Evolutionary conservation across 2,113 vertebrate genomes (phyloP).

Genomic region (Brachypteracias leptosomus): DNA sequence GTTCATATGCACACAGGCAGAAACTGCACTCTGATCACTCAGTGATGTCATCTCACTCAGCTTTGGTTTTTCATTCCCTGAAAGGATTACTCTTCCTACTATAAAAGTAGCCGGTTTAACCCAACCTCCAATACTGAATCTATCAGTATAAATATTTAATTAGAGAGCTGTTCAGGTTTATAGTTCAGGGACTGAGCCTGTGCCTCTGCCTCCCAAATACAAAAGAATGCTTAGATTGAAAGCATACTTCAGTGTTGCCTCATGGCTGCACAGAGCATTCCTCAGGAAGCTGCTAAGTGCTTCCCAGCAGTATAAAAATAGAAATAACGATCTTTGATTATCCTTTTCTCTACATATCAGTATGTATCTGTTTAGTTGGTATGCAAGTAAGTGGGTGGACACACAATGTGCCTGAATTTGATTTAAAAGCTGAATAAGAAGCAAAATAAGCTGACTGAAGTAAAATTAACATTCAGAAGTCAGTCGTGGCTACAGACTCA

Average conservation of each 20-base stretch:
- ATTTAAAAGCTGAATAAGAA: neutral
- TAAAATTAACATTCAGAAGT: neutral
- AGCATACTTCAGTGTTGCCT: neutral
- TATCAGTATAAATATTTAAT: neutral
- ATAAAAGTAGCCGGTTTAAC: neutral
- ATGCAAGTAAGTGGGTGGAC: neutral
- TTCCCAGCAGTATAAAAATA: slow-evolving; percentile 39
- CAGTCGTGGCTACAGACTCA: neutral
- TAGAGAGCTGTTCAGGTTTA: neutral
- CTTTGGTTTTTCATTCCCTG: neutral
- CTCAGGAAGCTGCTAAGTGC: slow-evolving; percentile 47
- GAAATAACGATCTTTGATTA: neutral
- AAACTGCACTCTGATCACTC: neutral
- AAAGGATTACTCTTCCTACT: neutral
- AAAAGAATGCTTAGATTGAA: neutral
- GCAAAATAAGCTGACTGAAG: neutral
- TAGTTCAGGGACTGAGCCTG: neutral
- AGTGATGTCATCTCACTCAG: neutral
- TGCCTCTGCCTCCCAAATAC: neutral
- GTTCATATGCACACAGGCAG: neutral
- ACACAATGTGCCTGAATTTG: neutral
- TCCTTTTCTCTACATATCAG: neutral
- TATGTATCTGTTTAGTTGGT: neutral
- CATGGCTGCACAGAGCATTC: slow-evolving; percentile 24
- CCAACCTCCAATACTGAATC: neutral